A percentile compares a stretch with the other conserved stretches of the same genome.
Conservation (phyloP, 1,140 invertebrate species). For the Mya arenaria region DNA sequence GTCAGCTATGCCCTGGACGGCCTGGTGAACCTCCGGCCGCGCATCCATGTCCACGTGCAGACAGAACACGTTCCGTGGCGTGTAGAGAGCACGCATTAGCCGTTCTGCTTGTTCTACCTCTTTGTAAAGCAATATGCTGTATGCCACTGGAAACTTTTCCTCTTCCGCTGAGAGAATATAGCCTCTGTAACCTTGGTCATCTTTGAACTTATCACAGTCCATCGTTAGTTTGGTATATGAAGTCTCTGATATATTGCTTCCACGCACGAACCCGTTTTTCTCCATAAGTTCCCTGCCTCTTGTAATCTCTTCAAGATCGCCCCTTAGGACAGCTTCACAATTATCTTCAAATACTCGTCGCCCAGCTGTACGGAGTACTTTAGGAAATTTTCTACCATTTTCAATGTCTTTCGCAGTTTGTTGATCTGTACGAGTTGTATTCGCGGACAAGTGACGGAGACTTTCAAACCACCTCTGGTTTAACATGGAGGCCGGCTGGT, state of each 20-base stretch:
- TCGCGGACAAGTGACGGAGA: no score
- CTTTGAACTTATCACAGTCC: constrained; percentile 42
- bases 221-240: constrained; percentile 37
- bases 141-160: constrained; percentile 47
- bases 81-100: constrained; percentile 74
- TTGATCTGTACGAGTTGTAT: no score
- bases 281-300: constrained; percentile 24
- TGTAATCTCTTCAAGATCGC: constrained; percentile 3
- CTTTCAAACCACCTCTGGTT: no score
- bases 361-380: no score
- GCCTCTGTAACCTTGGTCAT: neutral
- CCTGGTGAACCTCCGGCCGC: constrained; percentile 55
- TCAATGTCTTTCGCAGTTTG: no score
- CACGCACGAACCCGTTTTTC: neutral
- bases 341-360: constrained; percentile 15
- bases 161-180: constrained; percentile 26
- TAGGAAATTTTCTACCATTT: no score
- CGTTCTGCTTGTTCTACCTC: constrained; percentile 75
- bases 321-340: constrained; percentile 31
- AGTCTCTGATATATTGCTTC: neutral
- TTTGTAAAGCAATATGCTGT: constrained; percentile 73
- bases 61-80: constrained; percentile 78
- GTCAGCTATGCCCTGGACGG: constrained; percentile 60
- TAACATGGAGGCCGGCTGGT: no score
- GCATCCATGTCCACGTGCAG: constrained; percentile 76